These are phyloP conservation scores for Peromyscus aztecus DNA, from an alignment of 2,797 vertebrate genomes.

Conservation along the genomic window DNA sequence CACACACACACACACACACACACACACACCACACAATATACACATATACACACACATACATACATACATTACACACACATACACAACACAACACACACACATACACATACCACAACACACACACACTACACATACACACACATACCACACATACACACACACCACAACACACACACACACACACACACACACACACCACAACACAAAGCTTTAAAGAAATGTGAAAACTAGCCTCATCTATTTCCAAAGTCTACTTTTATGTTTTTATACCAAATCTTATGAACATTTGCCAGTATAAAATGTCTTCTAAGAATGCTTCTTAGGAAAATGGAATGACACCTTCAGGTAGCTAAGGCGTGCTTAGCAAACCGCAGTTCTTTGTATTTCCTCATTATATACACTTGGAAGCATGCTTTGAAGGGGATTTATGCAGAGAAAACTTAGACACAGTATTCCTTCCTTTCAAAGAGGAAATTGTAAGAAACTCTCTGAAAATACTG, in stretches of 20 bases:
- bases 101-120: neutral
- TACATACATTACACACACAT: neutral
- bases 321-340: slow-evolving; percentile 40
- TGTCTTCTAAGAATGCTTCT: neutral
- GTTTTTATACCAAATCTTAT: slow-evolving; percentile 59
- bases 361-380: slow-evolving; percentile 52
- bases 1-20: neutral
- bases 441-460: slow-evolving; percentile 34
- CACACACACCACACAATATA: neutral
- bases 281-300: slow-evolving; percentile 56
- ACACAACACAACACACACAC: too few relatives aligned
- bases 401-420: slow-evolving; percentile 61
- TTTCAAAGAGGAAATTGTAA: slow-evolving; percentile 56
- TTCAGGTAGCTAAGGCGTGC: slow-evolving; percentile 44
- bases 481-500: slow-evolving; percentile 38
- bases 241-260: slow-evolving; percentile 44
- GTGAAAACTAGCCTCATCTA: slow-evolving; percentile 52
- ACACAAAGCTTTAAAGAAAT: neutral
- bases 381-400: slow-evolving; percentile 64
- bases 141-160: neutral
- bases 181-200: neutral
- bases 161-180: neutral
- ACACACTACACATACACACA: neutral
- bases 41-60: neutral
- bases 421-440: slow-evolving; percentile 47